A percentile compares a stretch with the other conserved stretches of the same genome.
phyloP scores from a whole-genome alignment of 1,140 invertebrate species.

The Armadillidium nasatum region DNA sequence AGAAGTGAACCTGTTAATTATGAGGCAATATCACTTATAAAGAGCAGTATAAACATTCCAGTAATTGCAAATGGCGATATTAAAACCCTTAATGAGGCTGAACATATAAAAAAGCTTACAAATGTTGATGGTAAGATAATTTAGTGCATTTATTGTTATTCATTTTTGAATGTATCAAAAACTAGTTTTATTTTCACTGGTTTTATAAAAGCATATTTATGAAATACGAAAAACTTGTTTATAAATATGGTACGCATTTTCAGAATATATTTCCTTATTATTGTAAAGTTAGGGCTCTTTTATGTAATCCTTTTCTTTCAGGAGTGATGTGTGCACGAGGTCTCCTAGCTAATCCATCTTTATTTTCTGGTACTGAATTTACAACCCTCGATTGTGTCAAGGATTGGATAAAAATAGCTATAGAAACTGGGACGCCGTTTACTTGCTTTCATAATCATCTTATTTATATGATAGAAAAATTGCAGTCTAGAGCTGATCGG shows the following conservation, averaged over 20 bases:
- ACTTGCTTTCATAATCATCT: conserved; percentile 87
- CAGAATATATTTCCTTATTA: too few species aligned
- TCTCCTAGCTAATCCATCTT: conserved; percentile 80
- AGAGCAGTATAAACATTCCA: conserved; percentile 66
- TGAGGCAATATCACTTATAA: conserved; percentile 66
- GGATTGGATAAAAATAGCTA: conserved; percentile 78
- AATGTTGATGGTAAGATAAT: conserved; percentile 62
- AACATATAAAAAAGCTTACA: conserved; percentile 60
- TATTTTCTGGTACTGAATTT: conserved; percentile 65
- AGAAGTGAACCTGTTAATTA: conserved; percentile 69
- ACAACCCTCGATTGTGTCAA: conserved; percentile 75
- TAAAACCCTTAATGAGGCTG: conserved; percentile 65
- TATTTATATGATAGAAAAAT: conserved; percentile 84
- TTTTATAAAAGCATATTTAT: too few species aligned
- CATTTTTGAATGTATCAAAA: too few species aligned
- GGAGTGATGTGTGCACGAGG: conserved; percentile 84
- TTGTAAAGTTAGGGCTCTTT: too few species aligned
- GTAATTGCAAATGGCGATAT: conserved; percentile 88
- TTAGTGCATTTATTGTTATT: too few species aligned
- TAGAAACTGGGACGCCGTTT: conserved; percentile 61
- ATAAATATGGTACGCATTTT: too few species aligned
- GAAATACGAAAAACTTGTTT: too few species aligned
- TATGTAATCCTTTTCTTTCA: conserved; percentile 46
- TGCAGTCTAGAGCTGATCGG: conserved; percentile 64
- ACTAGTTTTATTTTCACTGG: too few species aligned